Conservation (phyloP, 2,797 vertebrate genomes). For the Myripristis murdjan region DNA sequence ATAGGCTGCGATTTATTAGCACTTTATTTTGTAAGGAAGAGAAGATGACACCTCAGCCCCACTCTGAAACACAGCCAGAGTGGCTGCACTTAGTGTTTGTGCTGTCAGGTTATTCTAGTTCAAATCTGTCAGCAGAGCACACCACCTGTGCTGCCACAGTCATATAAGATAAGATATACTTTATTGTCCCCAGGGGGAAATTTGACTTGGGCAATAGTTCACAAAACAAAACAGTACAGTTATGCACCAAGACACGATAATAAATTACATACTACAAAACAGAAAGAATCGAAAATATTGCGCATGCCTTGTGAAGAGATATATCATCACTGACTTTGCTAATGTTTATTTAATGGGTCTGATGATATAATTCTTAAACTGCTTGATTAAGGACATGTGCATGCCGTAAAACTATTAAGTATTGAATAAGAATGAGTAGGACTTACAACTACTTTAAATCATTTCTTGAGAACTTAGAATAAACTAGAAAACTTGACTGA, state of each 20-base stretch:
- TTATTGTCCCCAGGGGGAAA: too few species aligned
- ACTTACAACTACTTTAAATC: too few species aligned
- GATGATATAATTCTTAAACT: neutral
- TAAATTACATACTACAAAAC: too few species aligned
- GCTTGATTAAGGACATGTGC: neutral
- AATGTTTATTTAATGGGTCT: neutral
- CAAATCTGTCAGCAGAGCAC: neutral
- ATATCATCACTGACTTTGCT: too few species aligned
- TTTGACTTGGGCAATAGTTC: too few species aligned
- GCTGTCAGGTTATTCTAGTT: neutral
- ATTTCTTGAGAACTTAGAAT: too few species aligned
- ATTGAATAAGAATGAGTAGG: neutral
- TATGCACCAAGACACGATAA: too few species aligned
- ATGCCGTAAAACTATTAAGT: neutral
- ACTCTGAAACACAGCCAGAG: neutral
- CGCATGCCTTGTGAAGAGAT: too few species aligned
- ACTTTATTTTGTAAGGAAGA: slow-evolving; percentile 29
- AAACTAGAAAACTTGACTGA: too few species aligned
- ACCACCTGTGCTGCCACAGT: neutral
- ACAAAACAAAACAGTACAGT: too few species aligned
- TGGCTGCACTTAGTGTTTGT: neutral
- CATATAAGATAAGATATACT: too few species aligned
- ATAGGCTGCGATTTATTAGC: slow-evolving; percentile 25
- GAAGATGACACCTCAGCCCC: slow-evolving; percentile 14
- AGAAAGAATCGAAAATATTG: too few species aligned